These are phyloP conservation scores for Cepaea nemoralis DNA, from an alignment of 1,140 invertebrate genomes.

Conservation along the genomic window DNA sequence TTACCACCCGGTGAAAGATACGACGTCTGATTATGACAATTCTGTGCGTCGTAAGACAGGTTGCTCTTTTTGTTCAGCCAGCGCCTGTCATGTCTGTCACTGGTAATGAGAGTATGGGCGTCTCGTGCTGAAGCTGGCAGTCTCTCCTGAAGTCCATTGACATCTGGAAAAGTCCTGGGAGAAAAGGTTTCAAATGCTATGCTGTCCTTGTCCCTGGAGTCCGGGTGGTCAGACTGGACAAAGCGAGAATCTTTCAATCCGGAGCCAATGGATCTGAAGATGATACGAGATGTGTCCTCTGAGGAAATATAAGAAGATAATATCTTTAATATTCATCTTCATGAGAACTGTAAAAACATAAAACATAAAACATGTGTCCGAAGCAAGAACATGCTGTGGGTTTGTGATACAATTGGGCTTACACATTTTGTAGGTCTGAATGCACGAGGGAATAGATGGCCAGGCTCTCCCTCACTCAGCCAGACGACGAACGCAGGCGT, in stretches of 20 bases:
- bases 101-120: constrained; percentile 36
- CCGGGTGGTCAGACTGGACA: constrained; percentile 31
- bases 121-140: constrained; percentile 4
- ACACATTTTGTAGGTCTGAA: too few species aligned
- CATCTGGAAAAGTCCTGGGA: constrained; percentile 28
- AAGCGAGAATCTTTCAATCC: constrained; percentile 44
- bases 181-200: constrained; percentile 47
- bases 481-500: too few species aligned
- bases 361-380: too few species aligned
- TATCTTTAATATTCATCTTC: too few species aligned
- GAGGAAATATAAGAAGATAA: neutral
- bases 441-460: too few species aligned
- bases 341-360: too few species aligned
- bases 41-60: neutral
- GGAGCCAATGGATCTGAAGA: constrained; percentile 38
- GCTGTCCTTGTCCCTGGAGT: constrained; percentile 23
- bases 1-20: neutral
- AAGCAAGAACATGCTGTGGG: too few species aligned
- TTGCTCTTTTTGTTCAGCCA: neutral
- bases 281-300: constrained; percentile 47
- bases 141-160: neutral
- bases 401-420: too few species aligned
- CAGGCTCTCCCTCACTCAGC: too few species aligned
- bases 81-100: neutral
- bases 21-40: neutral